phyloP scores from a whole-genome alignment of 2,888 invertebrate species.

The Andrena minutula region DNA sequence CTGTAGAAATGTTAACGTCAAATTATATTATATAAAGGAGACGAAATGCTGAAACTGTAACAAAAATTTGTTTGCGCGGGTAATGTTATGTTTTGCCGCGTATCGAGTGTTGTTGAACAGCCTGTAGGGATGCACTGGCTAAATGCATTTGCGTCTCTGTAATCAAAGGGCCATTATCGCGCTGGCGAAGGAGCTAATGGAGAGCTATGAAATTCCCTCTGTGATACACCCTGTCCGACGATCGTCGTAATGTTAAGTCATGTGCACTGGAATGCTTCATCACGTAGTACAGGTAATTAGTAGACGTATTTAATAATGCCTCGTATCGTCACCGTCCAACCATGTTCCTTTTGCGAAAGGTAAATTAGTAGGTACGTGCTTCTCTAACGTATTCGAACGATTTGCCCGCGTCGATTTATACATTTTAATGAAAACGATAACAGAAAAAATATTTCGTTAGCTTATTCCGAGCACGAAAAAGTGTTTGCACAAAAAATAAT shows the following conservation, averaged over 20 bases:
- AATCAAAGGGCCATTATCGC: constrained; percentile 63
- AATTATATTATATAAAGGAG: background rate
- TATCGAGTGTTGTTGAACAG: constrained; percentile 23
- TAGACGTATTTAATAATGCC: constrained; percentile 81
- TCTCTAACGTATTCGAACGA: background rate
- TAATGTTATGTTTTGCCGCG: background rate
- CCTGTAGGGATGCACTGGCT: constrained; percentile 36
- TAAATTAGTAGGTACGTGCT: constrained; percentile 32
- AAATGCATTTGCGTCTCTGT: constrained; percentile 50
- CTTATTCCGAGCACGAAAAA: background rate
- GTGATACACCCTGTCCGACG: constrained; percentile 53
- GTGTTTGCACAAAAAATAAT: background rate
- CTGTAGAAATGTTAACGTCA: no score
- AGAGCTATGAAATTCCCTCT: constrained; percentile 72
- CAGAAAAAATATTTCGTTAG: background rate
- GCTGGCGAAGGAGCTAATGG: constrained; percentile 63
- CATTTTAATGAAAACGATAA: background rate
- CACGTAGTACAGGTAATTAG: constrained; percentile 81
- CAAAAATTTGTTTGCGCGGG: background rate
- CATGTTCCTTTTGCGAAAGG: constrained; percentile 35
- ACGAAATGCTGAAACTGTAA: no score
- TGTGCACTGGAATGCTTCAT: constrained; percentile 84
- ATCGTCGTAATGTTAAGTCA: constrained; percentile 78
- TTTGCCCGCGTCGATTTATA: background rate
- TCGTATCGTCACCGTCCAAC: constrained; percentile 18